Base-by-base conservation (phyloP, 2,113 vertebrate genomes). In the Rhea pennata region DNA sequence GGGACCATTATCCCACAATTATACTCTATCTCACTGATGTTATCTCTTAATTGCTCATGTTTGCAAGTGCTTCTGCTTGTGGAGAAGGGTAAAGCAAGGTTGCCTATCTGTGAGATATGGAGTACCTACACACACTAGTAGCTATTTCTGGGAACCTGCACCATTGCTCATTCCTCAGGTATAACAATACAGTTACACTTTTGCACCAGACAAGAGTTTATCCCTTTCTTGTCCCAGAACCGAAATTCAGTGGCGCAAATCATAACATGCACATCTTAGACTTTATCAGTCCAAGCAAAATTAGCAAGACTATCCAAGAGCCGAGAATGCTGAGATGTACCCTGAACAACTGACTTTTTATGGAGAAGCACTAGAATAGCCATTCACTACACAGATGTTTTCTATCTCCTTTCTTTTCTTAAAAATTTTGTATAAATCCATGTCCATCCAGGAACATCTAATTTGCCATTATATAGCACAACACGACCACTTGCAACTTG, bases 21-120 rank as follows among this genome's bases (percentile, higher is more conserved):
- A 94, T 10, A 27, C 31, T 93, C 83, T 65, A 59, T 88, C 93
- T 92, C 48, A 2, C 62, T 7, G 77, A 72, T 2, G 0, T 95
- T 96, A 94, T 96, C 96, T 93, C 90, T 62, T 94, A 94, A 95
- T 81, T 97, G 93, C 64, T 62, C 86, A 48, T 3, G 3, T 89
- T 95, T 89, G 90, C 67, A 75, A 87, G 88, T 88, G 72, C 64
- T 87, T 71, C 79, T 94, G 3, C 84, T 85, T 51, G n/a, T 40
- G 75, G 89, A 90, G 65, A 69, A 91, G 93, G 82, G 62, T 87
- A 87, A 95, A 83, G 46, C 83, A 71, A 56, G 46, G 56, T 86
- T 92, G 87, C 22, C 54, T 67, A 15, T 82, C 48, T 80, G 42
- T 46, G 72, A 93, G 75, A 77, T 74, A 53, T 0, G 26, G 65